phyloP scores from a whole-genome alignment of 2,888 invertebrate species.

The Amphimallon solstitiale region DNA sequence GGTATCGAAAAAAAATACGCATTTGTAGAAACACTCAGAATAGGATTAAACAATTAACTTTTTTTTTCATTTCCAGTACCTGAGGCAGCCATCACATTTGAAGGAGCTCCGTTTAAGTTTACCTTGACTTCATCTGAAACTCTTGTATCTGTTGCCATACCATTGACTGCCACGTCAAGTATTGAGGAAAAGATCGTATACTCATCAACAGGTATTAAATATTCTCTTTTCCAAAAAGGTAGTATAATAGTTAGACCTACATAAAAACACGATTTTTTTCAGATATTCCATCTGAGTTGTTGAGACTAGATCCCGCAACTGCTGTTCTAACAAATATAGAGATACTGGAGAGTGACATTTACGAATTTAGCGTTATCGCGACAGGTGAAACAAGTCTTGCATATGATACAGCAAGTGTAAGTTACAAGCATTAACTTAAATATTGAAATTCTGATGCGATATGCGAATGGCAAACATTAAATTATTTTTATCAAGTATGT shows the following conservation, averaged over 20 bases:
- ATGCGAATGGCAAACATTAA: too few species aligned
- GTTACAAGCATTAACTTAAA: too few species aligned
- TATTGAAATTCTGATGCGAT: too few species aligned
- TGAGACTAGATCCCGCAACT: slow-evolving; percentile 41
- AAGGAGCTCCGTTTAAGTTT: neutral
- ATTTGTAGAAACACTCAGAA: too few species aligned
- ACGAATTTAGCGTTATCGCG: slow-evolving; percentile 58
- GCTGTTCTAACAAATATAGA: slow-evolving; percentile 59
- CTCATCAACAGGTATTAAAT: slow-evolving; percentile 3
- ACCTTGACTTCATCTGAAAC: neutral
- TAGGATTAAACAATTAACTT: neutral
- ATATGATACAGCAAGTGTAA: slow-evolving; percentile 56
- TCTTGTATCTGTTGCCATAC: neutral
- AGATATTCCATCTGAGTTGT: slow-evolving; percentile 19
- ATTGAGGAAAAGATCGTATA: slow-evolving; percentile 32
- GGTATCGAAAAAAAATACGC: too few species aligned
- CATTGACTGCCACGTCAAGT: slow-evolving; percentile 22
- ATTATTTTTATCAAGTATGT: too few species aligned
- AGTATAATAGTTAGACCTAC: neutral
- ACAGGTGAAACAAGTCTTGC: slow-evolving; percentile 40
- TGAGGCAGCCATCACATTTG: neutral
- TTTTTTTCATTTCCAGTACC: neutral
- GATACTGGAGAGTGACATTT: slow-evolving; percentile 59
- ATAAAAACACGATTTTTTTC: slow-evolving; percentile 1
- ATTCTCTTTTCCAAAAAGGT: neutral